A percentile compares a stretch with the other conserved stretches of the same genome.
These are phyloP conservation scores for Steinernema hermaphroditum DNA, from an alignment of 2,888 invertebrate genomes.

Conservation along the genomic window DNA sequence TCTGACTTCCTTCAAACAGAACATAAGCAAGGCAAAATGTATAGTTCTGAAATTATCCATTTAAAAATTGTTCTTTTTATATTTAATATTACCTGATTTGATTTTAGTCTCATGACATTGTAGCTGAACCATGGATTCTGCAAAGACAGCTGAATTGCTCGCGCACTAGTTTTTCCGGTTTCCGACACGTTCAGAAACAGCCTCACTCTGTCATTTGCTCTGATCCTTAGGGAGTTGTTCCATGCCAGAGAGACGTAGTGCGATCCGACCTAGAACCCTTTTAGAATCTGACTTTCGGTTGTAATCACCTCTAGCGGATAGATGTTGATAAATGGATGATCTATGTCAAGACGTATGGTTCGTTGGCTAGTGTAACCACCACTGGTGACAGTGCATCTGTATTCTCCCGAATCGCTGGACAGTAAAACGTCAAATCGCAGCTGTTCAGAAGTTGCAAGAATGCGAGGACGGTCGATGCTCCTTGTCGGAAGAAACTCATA, in stretches of 20 bases:
- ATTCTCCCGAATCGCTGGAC: constrained; percentile 46
- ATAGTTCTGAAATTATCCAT: constrained; percentile 48
- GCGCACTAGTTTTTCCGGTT: constrained; percentile 27
- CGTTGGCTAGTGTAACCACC: constrained; percentile 16
- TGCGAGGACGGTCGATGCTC: constrained; percentile 30
- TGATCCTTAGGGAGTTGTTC: constrained; percentile 48
- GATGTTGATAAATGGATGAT: background rate
- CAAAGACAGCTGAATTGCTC: constrained; percentile 47
- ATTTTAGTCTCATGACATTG: constrained; percentile 51
- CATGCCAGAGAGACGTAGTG: constrained; percentile 51
- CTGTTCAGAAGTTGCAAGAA: constrained; percentile 44
- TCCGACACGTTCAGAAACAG: constrained; percentile 42
- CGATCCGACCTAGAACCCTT: constrained; percentile 45
- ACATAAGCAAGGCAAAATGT: constrained; percentile 52
- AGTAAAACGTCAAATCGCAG: constrained; percentile 39
- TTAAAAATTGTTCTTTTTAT: too few relatives aligned
- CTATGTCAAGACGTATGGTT: background rate
- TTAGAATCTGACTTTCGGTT: too few relatives aligned
- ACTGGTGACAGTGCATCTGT: constrained; percentile 37
- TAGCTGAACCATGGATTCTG: constrained; percentile 54
- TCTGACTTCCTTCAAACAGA: constrained; percentile 34
- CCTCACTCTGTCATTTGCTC: constrained; percentile 41
- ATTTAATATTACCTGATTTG: constrained; percentile 43
- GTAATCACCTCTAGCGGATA: constrained; percentile 2
- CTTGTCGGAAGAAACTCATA: constrained; percentile 6